phyloP scores from a whole-genome alignment of 2,797 vertebrate species.

The Potorous gilbertii region DNA sequence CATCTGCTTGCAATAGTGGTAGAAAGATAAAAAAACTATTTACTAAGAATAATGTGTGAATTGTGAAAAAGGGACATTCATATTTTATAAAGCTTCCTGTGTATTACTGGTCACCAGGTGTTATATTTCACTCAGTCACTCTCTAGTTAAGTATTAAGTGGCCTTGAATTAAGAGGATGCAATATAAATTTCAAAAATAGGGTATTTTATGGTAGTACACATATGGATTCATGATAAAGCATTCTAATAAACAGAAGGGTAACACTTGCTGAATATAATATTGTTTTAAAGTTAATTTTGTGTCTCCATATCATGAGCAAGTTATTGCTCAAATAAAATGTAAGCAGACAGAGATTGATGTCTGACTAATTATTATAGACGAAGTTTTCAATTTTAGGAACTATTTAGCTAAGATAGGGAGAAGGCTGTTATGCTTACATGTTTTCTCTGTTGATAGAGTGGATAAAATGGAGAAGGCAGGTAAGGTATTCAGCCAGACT shows the following conservation, averaged over 20 bases:
- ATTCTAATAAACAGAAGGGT: slow-evolving; percentile 1
- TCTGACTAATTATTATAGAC: neutral
- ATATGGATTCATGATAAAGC: neutral
- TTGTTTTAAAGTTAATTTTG: neutral
- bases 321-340: neutral
- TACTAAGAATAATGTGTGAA: slow-evolving; percentile 53
- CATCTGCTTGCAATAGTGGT: slow-evolving; percentile 40
- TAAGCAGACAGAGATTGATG: neutral
- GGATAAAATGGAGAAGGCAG: neutral
- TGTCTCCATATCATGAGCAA: neutral
- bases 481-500: neutral
- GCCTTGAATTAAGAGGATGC: neutral
- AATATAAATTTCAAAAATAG: slow-evolving; percentile 3
- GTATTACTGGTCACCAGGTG: neutral
- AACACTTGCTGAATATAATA: neutral
- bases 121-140: slow-evolving; percentile 29
- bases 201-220: neutral
- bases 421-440: slow-evolving; percentile 7
- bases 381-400: neutral
- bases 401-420: neutral
- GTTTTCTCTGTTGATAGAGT: neutral
- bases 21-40: slow-evolving; percentile 43
- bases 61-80: slow-evolving; percentile 36
- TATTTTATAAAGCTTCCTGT: slow-evolving; percentile 1
- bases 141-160: slow-evolving; percentile 29